Evolutionary conservation across 1,140 invertebrate species (phyloP).

Genomic region (Heliconius eleuchia): DNA sequence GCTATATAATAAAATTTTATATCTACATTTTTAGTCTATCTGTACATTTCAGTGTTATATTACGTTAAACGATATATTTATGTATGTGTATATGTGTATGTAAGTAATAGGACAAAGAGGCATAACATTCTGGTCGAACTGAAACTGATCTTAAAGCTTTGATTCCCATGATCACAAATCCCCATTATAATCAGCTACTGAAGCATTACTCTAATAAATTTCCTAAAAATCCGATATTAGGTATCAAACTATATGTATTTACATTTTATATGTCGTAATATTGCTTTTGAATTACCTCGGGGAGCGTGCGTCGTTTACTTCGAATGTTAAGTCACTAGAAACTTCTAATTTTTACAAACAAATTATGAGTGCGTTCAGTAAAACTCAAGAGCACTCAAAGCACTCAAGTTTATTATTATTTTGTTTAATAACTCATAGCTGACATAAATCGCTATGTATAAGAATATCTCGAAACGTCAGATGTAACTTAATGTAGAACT

Average conservation of each 20-base stretch:
- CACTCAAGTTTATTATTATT: slow-evolving; percentile 72
- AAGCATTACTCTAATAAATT: slow-evolving; percentile 77
- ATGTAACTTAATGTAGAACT: slow-evolving; percentile 59
- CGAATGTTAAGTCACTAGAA: slow-evolving; percentile 73
- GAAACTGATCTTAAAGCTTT: slow-evolving; percentile 78
- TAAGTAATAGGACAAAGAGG: slow-evolving; percentile 48
- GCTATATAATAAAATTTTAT: neutral
- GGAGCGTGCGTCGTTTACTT: slow-evolving; percentile 75
- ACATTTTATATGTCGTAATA: slow-evolving; percentile 81
- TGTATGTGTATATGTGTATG: neutral
- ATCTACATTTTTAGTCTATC: neutral
- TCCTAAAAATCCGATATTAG: slow-evolving; percentile 78
- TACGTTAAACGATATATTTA: neutral
- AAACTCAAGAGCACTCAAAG: slow-evolving; percentile 73
- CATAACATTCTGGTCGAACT: slow-evolving; percentile 62
- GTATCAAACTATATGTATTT: slow-evolving; percentile 80
- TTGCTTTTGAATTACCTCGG: slow-evolving; percentile 79
- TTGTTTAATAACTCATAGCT: slow-evolving; percentile 66
- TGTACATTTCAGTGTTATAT: neutral
- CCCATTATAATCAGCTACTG: slow-evolving; percentile 67
- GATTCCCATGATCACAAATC: slow-evolving; percentile 78
- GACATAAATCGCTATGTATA: slow-evolving; percentile 50
- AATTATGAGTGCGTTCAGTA: slow-evolving; percentile 74
- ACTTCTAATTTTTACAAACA: slow-evolving; percentile 70
- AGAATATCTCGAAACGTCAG: slow-evolving; percentile 67